A percentile compares a stretch with the other conserved stretches of the same genome.
phyloP scores from a whole-genome alignment of 2,113 vertebrate species.

The Campylomormyrus numenius region DNA sequence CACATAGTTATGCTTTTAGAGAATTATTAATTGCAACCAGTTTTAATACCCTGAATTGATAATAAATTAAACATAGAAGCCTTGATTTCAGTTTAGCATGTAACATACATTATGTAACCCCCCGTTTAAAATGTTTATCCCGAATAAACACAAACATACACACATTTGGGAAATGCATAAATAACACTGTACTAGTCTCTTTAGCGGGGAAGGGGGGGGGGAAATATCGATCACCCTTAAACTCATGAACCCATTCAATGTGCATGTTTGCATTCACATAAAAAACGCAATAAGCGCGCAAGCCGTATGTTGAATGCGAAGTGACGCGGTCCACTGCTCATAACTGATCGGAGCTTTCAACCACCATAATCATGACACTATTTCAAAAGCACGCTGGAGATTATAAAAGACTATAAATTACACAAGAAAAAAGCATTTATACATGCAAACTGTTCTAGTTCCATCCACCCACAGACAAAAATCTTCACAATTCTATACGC shows the following conservation, averaged over 20 bases:
- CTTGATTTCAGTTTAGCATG: constrained; percentile 8
- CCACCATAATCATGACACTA: not conserved
- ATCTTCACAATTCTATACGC: not conserved
- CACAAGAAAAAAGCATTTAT: not conserved
- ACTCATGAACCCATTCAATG: not conserved
- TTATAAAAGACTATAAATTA: not conserved
- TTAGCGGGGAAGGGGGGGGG: not conserved
- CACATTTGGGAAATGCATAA: not conserved
- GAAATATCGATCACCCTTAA: not conserved
- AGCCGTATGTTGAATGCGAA: constrained; percentile 4
- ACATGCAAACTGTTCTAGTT: not conserved
- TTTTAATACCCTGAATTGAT: not conserved
- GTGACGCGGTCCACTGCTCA: not conserved
- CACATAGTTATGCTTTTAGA: not conserved
- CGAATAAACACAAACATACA: not conserved
- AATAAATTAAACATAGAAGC: not conserved
- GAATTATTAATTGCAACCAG: not conserved
- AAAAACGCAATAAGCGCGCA: not conserved
- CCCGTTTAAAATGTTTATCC: not conserved
- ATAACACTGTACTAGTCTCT: not conserved
- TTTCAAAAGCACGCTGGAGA: not conserved
- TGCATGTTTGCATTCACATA: not conserved
- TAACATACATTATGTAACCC: constrained; percentile 23
- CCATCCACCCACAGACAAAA: not conserved
- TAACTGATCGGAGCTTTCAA: not conserved